phyloP scores from a whole-genome alignment of 2,113 vertebrate species.

The Strix uralensis region DNA sequence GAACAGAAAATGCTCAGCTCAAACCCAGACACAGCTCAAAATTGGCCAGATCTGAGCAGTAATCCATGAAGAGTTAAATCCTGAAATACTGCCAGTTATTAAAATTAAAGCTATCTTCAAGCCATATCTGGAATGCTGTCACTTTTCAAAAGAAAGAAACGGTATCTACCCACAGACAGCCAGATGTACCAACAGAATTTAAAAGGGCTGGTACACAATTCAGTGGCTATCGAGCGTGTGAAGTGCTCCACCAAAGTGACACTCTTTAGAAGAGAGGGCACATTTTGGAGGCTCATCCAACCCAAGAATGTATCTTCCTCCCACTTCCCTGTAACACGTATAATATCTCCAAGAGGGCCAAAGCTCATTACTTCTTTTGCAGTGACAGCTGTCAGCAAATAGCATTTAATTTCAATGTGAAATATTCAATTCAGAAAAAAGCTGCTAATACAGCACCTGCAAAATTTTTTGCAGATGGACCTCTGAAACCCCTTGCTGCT shows the following conservation, averaged over 20 bases:
- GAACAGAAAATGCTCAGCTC: neutral
- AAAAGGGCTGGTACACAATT: neutral
- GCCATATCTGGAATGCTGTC: rapidly evolving
- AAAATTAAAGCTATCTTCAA: neutral
- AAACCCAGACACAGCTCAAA: neutral
- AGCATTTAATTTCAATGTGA: neutral
- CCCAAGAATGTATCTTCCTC: neutral
- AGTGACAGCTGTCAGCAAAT: neutral
- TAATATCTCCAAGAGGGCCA: neutral
- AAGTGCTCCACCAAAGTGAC: neutral
- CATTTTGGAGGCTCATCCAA: neutral
- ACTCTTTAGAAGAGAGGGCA: neutral
- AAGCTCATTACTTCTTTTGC: neutral
- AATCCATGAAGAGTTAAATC: neutral
- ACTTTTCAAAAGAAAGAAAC: neutral
- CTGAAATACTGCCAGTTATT: neutral
- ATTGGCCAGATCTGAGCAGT: neutral
- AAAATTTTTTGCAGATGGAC: neutral
- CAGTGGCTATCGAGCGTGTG: neutral
- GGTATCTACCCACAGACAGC: neutral
- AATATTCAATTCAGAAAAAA: neutral
- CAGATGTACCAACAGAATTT: neutral
- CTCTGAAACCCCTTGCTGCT: neutral
- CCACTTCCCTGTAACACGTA: neutral
- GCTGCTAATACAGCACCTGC: neutral